Evolutionary conservation across 2,113 vertebrate genomes (phyloP).

Genomic region (Machaerirhynchus nigripectus): DNA sequence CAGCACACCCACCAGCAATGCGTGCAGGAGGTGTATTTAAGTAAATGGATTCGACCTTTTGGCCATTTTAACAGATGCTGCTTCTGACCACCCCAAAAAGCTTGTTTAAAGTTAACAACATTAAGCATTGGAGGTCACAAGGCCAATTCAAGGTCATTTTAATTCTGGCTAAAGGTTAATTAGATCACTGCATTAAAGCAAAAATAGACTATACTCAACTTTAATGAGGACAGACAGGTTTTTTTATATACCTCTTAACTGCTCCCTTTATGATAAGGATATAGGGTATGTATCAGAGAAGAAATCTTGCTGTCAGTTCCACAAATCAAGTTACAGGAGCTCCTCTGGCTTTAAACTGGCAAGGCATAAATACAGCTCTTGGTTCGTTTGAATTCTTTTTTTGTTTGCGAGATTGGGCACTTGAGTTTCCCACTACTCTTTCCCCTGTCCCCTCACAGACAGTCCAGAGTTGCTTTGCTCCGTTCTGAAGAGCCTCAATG

Average conservation of each 20-base stretch:
- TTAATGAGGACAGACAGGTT: slow-evolving; percentile 60
- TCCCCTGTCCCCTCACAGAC: not conserved
- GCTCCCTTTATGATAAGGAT: not conserved
- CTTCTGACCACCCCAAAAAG: slow-evolving; percentile 74
- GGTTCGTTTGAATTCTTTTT: not conserved
- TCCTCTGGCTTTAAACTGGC: not conserved
- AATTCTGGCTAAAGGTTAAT: slow-evolving; percentile 83
- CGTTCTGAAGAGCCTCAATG: not conserved
- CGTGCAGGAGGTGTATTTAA: slow-evolving; percentile 36
- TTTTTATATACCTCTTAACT: slow-evolving; percentile 41
- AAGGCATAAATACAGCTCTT: not conserved
- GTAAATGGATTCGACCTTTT: slow-evolving; percentile 81
- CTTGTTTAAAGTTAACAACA: slow-evolving; percentile 79
- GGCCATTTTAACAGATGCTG: slow-evolving; percentile 73
- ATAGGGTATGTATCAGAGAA: not conserved
- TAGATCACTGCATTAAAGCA: slow-evolving; percentile 82
- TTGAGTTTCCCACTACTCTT: accelerated
- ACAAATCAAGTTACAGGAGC: not conserved
- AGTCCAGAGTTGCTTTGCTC: not conserved
- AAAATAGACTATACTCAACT: slow-evolving; percentile 70
- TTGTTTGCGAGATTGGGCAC: not conserved
- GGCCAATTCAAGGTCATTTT: slow-evolving; percentile 80
- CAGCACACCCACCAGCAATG: not conserved
- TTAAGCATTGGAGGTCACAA: slow-evolving; percentile 78
- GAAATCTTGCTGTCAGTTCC: not conserved